These are phyloP conservation scores for Tinamus guttatus DNA, from an alignment of 2,113 vertebrate genomes.

Conservation along the genomic window DNA sequence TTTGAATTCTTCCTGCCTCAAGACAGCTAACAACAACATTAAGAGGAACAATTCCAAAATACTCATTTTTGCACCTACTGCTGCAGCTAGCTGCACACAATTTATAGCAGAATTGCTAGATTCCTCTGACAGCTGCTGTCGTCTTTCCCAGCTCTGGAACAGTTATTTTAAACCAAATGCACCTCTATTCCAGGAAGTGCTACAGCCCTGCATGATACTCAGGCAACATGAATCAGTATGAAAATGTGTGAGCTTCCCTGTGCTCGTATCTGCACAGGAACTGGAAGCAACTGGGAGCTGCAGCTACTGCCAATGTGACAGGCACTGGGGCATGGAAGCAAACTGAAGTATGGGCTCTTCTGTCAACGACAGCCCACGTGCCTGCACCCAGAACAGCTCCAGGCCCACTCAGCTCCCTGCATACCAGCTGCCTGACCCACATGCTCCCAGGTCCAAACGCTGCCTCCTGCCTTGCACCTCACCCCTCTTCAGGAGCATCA, in stretches of 20 bases:
- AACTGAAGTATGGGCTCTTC: too few species aligned
- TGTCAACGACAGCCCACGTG: too few species aligned
- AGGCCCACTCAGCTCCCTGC: accelerated
- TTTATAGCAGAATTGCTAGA: too few species aligned
- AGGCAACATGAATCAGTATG: too few species aligned
- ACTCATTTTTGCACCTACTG: background rate
- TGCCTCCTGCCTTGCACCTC: background rate
- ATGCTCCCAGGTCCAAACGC: accelerated
- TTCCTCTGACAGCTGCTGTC: background rate
- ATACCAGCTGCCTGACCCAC: background rate
- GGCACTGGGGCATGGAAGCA: too few species aligned
- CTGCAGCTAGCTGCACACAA: background rate
- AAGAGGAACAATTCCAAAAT: background rate
- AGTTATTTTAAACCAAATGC: background rate
- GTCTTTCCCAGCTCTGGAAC: background rate
- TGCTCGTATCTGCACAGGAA: too few species aligned
- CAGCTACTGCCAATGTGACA: too few species aligned
- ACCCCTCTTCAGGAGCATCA: background rate
- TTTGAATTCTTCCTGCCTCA: background rate
- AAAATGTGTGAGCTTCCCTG: too few species aligned
- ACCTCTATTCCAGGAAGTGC: background rate
- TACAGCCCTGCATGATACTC: accelerated
- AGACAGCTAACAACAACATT: background rate
- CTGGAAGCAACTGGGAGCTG: too few species aligned
- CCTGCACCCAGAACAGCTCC: accelerated